Evolutionary conservation across 2,797 vertebrate species (phyloP).

Genomic region (Protosalanx chinensis): DNA sequence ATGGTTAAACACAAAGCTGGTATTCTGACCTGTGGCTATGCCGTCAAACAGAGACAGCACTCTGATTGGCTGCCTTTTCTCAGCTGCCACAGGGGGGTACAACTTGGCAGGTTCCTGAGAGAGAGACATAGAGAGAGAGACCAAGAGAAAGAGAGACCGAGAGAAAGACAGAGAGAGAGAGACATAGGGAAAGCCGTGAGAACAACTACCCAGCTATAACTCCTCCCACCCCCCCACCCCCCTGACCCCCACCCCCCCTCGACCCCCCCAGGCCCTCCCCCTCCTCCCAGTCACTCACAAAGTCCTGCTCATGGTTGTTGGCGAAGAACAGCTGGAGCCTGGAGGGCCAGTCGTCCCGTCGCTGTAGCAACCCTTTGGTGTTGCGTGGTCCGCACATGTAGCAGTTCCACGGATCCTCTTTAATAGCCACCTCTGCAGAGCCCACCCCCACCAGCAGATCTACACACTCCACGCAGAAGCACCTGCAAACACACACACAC

Average conservation of each 20-base stretch:
- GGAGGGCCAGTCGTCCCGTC: slow-evolving; percentile 87
- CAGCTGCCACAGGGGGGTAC: slow-evolving; percentile 83
- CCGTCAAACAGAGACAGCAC: slow-evolving; percentile 93
- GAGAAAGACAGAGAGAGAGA: slow-evolving; percentile 8
- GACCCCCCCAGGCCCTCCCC: background rate
- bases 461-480: slow-evolving; percentile 95
- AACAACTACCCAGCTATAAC: background rate
- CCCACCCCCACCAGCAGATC: slow-evolving; percentile 87
- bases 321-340: slow-evolving; percentile 91
- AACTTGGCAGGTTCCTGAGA: slow-evolving; percentile 78
- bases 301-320: slow-evolving; percentile 88
- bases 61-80: slow-evolving; percentile 85
- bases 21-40: slow-evolving; percentile 82
- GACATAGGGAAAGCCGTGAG: background rate
- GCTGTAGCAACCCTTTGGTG: slow-evolving; percentile 77
- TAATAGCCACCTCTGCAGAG: slow-evolving; percentile 77
- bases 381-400: slow-evolving; percentile 86
- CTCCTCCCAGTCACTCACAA: slow-evolving; percentile 70
- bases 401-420: slow-evolving; percentile 94
- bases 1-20: slow-evolving; percentile 7
- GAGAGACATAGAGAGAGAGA: background rate
- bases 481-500: slow-evolving; percentile 68
- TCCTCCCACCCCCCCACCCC: background rate
- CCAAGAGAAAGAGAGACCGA: background rate
- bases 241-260: background rate